Percentiles rank a stretch among this genome's conserved stretches.
Conservation (phyloP, 2,797 vertebrate genomes). For the Pseudochaenichthys georgianus region DNA sequence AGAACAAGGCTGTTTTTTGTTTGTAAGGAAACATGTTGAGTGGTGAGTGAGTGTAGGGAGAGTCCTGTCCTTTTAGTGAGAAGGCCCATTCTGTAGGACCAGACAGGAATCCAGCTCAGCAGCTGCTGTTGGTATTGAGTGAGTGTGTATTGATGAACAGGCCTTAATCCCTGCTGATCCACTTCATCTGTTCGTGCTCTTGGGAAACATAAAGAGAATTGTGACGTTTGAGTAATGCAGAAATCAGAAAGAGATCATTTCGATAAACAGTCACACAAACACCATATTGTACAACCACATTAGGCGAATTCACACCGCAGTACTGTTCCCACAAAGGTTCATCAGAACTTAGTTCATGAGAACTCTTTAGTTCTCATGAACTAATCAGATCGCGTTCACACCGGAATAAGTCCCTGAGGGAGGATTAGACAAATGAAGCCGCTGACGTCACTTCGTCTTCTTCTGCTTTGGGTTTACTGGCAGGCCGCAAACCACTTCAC, state of each 20-base stretch:
- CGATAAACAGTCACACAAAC: not conserved
- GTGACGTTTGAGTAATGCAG: not conserved
- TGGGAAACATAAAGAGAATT: slow-evolving; percentile 14
- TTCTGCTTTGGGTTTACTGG: too few species aligned
- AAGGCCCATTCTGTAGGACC: not conserved
- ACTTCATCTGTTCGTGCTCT: not conserved
- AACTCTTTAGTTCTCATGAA: too few species aligned
- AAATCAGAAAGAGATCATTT: not conserved
- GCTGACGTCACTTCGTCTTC: too few species aligned
- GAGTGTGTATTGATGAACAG: not conserved
- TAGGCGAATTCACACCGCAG: too few species aligned
- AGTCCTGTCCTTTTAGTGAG: slow-evolving; percentile 1
- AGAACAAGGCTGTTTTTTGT: too few species aligned
- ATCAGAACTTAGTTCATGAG: too few species aligned
- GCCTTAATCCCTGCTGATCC: not conserved
- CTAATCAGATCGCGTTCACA: too few species aligned
- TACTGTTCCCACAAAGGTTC: too few species aligned
- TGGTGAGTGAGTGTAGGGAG: not conserved
- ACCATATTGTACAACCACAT: not conserved
- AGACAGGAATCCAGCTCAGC: not conserved
- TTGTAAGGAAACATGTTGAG: too few species aligned
- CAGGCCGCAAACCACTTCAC: too few species aligned
- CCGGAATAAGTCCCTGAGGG: too few species aligned
- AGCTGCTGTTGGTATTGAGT: slow-evolving; percentile 4
- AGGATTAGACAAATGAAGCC: too few species aligned